A percentile compares a stretch with the other conserved stretches of the same genome.
phyloP scores from a whole-genome alignment of 2,113 vertebrate species.

The Mustelus asterias region DNA sequence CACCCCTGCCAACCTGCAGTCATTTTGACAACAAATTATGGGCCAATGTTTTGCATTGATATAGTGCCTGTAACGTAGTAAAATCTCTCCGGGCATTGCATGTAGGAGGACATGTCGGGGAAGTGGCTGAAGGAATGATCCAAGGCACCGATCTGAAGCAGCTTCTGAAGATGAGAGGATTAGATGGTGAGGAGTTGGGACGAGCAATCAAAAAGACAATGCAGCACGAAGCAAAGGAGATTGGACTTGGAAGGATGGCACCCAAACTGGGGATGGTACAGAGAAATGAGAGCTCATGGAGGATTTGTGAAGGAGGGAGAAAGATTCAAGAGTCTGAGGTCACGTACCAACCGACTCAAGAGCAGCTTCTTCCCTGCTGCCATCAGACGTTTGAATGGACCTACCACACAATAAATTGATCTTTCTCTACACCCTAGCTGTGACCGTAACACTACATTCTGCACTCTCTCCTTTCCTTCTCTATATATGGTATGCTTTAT shows the following conservation, averaged over 20 bases:
- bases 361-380: too few relatives aligned
- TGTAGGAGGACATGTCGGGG: neutral
- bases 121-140: neutral
- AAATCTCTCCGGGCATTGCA: neutral
- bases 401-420: too few relatives aligned
- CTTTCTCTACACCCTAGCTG: too few relatives aligned
- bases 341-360: too few relatives aligned
- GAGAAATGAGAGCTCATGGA: neutral
- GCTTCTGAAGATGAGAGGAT: neutral
- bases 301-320: neutral
- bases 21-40: neutral
- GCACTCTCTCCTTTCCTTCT: too few relatives aligned
- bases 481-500: too few relatives aligned
- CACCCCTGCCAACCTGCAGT: neutral
- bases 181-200: neutral
- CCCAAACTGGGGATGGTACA: neutral
- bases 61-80: neutral
- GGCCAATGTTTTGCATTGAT: neutral
- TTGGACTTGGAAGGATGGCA: neutral
- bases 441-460: too few relatives aligned
- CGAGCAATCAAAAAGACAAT: too few relatives aligned
- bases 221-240: neutral
- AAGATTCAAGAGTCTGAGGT: neutral
- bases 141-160: neutral
- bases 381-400: too few relatives aligned